phyloP scores from a whole-genome alignment of 1,140 invertebrate species.

The Polyergus mexicanus region DNA sequence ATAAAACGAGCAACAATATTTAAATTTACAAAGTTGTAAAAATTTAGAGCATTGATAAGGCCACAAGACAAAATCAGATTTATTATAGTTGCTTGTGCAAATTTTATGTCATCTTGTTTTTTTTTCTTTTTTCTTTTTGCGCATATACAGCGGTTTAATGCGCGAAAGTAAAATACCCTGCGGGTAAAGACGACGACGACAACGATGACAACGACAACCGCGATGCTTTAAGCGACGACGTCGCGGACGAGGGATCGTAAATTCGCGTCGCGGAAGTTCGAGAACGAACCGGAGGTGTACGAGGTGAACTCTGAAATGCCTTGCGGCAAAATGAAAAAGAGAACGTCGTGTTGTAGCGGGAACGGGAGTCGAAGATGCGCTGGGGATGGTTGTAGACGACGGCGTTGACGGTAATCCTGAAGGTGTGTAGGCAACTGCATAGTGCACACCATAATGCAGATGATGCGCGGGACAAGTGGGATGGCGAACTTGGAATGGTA shows the following conservation, averaged over 20 bases:
- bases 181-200: conserved; percentile 15
- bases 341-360: conserved; percentile 3
- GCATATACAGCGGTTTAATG: conserved; percentile 53
- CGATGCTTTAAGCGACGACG: conserved; percentile 64
- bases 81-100: conserved; percentile 7
- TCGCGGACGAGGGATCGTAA: conserved; percentile 63
- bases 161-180: conserved; percentile 39
- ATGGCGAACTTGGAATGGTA: conserved; percentile 53
- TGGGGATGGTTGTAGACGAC: neutral
- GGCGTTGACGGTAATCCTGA: conserved; percentile 1
- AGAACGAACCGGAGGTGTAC: conserved; percentile 54
- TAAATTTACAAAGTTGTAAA: conserved; percentile 13
- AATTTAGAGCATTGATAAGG: conserved; percentile 1
- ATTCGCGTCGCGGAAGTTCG: conserved; percentile 68
- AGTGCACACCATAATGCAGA: conserved; percentile 3
- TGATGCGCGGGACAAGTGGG: neutral
- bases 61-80: neutral
- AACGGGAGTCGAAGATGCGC: conserved; percentile 24
- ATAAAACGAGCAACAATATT: neutral
- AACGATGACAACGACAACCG: conserved; percentile 20
- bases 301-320: conserved; percentile 55
- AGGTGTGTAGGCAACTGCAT: conserved; percentile 6
- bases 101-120: neutral
- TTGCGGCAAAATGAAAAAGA: conserved; percentile 55
- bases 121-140: conserved; percentile 5